Percentiles rank a stretch among this genome's conserved stretches.
phyloP scores from a whole-genome alignment of 2,797 vertebrate species.

The Cossypha heuglini region DNA sequence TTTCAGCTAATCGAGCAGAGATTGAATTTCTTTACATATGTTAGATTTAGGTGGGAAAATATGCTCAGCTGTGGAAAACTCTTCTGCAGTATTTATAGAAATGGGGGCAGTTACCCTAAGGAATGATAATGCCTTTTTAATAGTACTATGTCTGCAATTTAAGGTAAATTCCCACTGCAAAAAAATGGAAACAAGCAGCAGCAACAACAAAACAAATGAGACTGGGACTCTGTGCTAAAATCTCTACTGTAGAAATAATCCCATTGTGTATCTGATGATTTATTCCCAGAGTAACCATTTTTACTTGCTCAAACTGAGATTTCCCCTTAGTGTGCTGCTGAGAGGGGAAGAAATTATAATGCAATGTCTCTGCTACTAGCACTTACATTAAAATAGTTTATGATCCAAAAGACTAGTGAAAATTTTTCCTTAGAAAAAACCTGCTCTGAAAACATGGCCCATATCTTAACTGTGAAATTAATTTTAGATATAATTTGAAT shows the following conservation, averaged over 20 bases:
- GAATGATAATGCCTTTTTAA: background rate
- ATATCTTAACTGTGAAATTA: background rate
- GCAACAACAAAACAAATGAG: background rate
- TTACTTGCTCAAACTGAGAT: background rate
- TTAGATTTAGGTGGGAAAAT: background rate
- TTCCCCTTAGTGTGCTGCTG: background rate
- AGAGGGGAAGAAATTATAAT: background rate
- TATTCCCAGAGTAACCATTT: background rate
- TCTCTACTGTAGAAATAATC: background rate
- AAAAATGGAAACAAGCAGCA: background rate
- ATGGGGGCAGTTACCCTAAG: background rate
- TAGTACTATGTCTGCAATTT: background rate
- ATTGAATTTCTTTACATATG: background rate
- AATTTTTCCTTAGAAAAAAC: background rate
- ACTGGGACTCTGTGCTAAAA: background rate
- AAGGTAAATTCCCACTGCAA: background rate
- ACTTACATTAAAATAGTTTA: background rate
- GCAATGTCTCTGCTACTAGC: background rate
- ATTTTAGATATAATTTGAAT: background rate
- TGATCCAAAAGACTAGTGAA: background rate
- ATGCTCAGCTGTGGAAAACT: background rate
- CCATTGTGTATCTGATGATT: background rate
- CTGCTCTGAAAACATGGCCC: background rate
- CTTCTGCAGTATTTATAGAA: background rate
- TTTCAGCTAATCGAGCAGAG: background rate